A percentile compares a stretch with the other conserved stretches of the same genome.
These are phyloP conservation scores for Balanococcus diminutus DNA, from an alignment of 2,888 invertebrate genomes.

Conservation along the genomic window DNA sequence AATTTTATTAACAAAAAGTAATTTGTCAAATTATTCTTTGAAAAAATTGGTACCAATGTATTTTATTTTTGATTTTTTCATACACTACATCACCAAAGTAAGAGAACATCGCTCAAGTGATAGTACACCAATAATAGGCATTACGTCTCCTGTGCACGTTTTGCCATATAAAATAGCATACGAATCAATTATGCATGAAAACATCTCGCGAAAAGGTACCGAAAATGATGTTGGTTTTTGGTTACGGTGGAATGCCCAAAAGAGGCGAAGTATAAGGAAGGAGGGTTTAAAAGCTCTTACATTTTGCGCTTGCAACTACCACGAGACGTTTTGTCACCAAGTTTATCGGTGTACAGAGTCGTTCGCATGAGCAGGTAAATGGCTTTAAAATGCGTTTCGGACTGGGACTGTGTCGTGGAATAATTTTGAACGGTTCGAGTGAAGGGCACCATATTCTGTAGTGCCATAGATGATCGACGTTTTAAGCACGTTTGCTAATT, in stretches of 20 bases:
- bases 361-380: not conserved
- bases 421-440: not conserved
- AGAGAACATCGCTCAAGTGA: not conserved
- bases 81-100: too few species aligned
- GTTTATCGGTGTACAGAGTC: not conserved
- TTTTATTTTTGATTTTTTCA: too few species aligned
- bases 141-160: constrained; percentile 38
- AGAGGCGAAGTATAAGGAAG: not conserved
- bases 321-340: not conserved
- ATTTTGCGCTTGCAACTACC: not conserved
- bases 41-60: too few species aligned
- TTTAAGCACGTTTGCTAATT: constrained; percentile 27
- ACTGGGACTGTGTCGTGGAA: too few species aligned
- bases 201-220: not conserved
- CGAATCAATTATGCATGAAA: constrained; percentile 49
- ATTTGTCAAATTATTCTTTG: too few species aligned
- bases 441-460: not conserved
- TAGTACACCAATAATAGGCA: not conserved
- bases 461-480: not conserved
- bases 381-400: not conserved
- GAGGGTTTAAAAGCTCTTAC: not conserved
- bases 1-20: too few species aligned
- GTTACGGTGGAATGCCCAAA: constrained; percentile 39
- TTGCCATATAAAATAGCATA: not conserved
- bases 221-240: not conserved